phyloP scores from a whole-genome alignment of 2,888 invertebrate species.

The Didymodactylos carnosus region DNA sequence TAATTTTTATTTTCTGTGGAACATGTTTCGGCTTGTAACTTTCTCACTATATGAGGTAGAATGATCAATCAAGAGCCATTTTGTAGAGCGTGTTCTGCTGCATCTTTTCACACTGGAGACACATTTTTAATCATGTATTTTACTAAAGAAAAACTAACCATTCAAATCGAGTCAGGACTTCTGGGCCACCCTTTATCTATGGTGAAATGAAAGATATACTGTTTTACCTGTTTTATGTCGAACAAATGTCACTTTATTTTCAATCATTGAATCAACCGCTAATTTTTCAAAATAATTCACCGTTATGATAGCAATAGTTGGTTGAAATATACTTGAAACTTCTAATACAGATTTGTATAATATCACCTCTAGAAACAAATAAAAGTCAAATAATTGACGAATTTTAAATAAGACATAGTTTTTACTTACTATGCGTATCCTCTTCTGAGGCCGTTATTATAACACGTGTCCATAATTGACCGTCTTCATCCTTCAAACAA shows the following conservation, averaged over 20 bases:
- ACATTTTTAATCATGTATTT: no score
- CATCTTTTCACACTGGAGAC: no score
- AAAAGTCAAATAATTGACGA: neutral
- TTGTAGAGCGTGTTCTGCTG: no score
- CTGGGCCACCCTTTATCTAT: no score
- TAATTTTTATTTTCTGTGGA: no score
- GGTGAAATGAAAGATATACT: no score
- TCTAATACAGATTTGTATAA: constrained; percentile 16
- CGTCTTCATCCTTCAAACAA: constrained; percentile 4
- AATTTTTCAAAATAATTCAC: constrained; percentile 34
- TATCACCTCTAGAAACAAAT: constrained; percentile 23
- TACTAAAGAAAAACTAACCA: no score
- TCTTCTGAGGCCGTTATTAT: neutral
- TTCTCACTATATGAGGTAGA: no score
- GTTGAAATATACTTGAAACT: constrained; percentile 16
- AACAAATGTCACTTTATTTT: constrained; percentile 33
- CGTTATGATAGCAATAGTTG: constrained; percentile 34
- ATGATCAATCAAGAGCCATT: no score
- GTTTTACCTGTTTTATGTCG: constrained; percentile 29
- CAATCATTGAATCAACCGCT: constrained; percentile 36
- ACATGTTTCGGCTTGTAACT: no score
- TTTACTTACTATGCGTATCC: constrained; percentile 3
- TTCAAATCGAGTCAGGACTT: no score
- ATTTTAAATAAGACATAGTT: neutral
- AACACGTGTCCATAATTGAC: constrained; percentile 3